Percentiles rank a stretch among this genome's conserved stretches.
Evolutionary conservation across 2,888 invertebrate species (phyloP).

Genomic region (Holacanthella duospinosa): DNA sequence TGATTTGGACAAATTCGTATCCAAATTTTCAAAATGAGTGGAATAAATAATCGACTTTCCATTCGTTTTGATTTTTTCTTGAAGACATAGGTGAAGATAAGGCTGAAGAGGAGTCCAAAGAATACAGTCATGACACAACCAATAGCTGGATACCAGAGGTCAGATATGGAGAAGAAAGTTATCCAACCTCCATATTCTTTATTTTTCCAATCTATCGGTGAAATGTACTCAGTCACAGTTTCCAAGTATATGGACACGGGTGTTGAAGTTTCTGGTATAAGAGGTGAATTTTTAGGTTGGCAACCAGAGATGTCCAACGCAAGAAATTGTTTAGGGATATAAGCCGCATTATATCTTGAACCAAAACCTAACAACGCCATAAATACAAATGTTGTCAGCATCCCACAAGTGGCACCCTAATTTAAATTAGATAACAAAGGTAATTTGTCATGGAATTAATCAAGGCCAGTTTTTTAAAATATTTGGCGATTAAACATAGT

Average conservation of each 20-base stretch:
- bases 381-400: slow-evolving; percentile 27
- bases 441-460: not conserved
- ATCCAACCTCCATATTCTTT: not conserved
- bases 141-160: slow-evolving; percentile 34
- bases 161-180: slow-evolving; percentile 20
- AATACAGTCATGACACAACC: slow-evolving; percentile 22
- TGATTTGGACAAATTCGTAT: slow-evolving; percentile 21
- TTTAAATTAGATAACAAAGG: slow-evolving; percentile 1
- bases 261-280: not conserved
- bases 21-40: slow-evolving; percentile 28
- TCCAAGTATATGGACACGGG: too few relatives aligned
- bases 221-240: too few relatives aligned
- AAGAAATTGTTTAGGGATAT: slow-evolving; percentile 25
- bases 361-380: slow-evolving; percentile 34
- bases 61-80: slow-evolving; percentile 15
- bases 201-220: not conserved
- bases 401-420: slow-evolving; percentile 28
- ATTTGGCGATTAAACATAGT: slow-evolving; percentile 31
- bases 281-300: not conserved
- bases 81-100: slow-evolving; percentile 12
- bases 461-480: not conserved
- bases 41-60: slow-evolving; percentile 31
- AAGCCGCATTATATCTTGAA: slow-evolving; percentile 24
- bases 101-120: slow-evolving; percentile 25
- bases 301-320: slow-evolving; percentile 9